Percentiles rank a stretch among this genome's conserved stretches.
phyloP scores from a whole-genome alignment of 2,113 vertebrate species.

The Oriolus oriolus region DNA sequence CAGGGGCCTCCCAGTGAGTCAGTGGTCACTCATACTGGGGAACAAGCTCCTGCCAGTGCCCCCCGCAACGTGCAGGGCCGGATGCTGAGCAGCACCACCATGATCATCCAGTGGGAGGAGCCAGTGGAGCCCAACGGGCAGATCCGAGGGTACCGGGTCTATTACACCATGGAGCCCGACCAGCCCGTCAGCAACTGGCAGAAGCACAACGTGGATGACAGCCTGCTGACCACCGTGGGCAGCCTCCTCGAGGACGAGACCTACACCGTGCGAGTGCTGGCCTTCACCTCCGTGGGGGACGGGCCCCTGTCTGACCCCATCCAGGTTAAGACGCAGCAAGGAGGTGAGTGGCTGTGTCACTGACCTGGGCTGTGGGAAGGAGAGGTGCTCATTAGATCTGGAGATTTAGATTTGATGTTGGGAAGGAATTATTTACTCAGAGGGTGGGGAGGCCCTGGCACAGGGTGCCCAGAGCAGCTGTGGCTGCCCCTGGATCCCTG shows the following conservation, averaged over 20 bases:
- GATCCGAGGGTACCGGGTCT: slow-evolving; percentile 93
- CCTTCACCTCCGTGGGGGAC: slow-evolving; percentile 95
- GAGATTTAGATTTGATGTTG: fast-evolving
- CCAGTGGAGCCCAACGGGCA: slow-evolving; percentile 96
- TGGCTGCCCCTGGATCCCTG: not conserved
- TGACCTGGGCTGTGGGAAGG: not conserved
- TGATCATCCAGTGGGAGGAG: slow-evolving; percentile 98
- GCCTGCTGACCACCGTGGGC: slow-evolving; percentile 91
- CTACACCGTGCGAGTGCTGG: slow-evolving; percentile 91
- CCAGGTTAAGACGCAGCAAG: slow-evolving; percentile 94
- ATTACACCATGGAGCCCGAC: slow-evolving; percentile 93
- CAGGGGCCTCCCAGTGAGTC: slow-evolving; percentile 94
- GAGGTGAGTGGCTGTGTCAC: slow-evolving; percentile 75
- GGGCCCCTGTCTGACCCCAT: slow-evolving; percentile 94
- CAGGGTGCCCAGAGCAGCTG: not conserved
- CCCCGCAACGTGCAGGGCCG: slow-evolving; percentile 91
- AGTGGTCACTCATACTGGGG: slow-evolving; percentile 90
- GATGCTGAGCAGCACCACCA: slow-evolving; percentile 91
- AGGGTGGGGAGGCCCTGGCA: not conserved
- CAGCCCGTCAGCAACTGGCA: slow-evolving; percentile 90
- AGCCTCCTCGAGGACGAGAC: slow-evolving; percentile 89
- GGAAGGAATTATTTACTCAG: not conserved
- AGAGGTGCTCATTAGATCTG: not conserved
- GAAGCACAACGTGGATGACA: slow-evolving; percentile 96
- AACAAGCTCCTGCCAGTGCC: slow-evolving; percentile 93